Percentiles rank a stretch among this genome's conserved stretches.
Conservation (phyloP, 2,797 vertebrate species). For the Megalops cyprinoides region DNA sequence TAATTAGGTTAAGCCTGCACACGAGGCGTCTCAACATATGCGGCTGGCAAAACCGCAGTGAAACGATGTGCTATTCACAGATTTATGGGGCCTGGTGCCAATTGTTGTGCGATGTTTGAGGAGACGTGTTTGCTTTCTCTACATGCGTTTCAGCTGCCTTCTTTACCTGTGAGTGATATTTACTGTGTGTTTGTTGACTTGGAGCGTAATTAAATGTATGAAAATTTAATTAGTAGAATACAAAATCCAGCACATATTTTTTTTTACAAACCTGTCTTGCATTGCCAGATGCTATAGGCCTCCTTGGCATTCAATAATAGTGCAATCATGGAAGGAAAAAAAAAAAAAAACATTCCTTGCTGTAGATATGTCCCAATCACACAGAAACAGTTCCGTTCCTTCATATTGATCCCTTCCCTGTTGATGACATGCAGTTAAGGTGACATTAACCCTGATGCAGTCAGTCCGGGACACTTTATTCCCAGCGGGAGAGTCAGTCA, state of each 20-base stretch:
- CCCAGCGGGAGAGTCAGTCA: not conserved
- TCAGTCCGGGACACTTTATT: not conserved
- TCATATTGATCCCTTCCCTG: no score
- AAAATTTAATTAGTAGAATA: not conserved
- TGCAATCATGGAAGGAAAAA: not conserved
- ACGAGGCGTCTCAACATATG: no score
- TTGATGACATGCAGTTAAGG: no score
- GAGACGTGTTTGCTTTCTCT: no score
- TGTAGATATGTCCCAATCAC: not conserved
- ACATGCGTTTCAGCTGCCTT: not conserved
- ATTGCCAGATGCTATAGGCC: not conserved
- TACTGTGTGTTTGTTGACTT: no score
- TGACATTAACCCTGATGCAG: no score
- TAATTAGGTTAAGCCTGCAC: not conserved
- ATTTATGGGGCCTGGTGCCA: not conserved
- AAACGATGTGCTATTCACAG: not conserved
- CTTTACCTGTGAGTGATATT: not conserved
- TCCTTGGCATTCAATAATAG: not conserved
- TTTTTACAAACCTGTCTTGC: not conserved
- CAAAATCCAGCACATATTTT: not conserved
- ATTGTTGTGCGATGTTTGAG: not conserved
- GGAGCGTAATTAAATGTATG: no score
- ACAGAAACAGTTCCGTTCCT: not conserved
- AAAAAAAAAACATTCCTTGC: not conserved
- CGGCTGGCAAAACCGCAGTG: no score